phyloP scores from a whole-genome alignment of 2,888 invertebrate genomes.

The Clitarchus hookeri region DNA sequence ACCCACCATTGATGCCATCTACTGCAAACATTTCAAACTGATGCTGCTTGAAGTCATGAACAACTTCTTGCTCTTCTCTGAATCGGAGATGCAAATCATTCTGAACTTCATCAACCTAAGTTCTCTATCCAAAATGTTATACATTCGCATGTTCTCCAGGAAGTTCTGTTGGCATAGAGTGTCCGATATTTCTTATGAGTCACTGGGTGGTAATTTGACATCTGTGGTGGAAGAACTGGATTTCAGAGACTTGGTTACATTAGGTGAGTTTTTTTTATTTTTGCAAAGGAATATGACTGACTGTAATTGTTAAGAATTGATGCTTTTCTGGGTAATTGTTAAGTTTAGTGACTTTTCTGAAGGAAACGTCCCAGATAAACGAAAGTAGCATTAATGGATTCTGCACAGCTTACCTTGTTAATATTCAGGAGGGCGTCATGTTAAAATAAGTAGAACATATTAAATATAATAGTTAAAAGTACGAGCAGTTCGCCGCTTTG shows the following conservation, averaged over 20 bases:
- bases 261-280: conserved; percentile 25
- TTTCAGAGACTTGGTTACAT: conserved; percentile 31
- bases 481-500: no score
- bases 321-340: no score
- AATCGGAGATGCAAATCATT: not conserved
- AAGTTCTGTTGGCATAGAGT: conserved; percentile 39
- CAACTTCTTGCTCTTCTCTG: not conserved
- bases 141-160: conserved; percentile 38
- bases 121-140: conserved; percentile 31
- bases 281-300: no score
- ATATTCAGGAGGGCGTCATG: no score
- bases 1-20: not conserved
- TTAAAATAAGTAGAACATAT: no score
- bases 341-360: no score
- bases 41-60: not conserved
- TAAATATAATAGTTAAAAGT: no score
- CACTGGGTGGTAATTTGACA: conserved; percentile 19
- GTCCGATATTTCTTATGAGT: conserved; percentile 32
- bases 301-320: no score
- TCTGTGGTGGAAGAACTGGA: not conserved
- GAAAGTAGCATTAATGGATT: no score
- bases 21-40: not conserved
- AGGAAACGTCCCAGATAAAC: no score
- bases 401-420: no score
- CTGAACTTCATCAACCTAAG: not conserved